Percentiles rank a stretch among this genome's conserved stretches.
Conservation (phyloP, 2,888 invertebrate species). For the Acleris emargana region DNA sequence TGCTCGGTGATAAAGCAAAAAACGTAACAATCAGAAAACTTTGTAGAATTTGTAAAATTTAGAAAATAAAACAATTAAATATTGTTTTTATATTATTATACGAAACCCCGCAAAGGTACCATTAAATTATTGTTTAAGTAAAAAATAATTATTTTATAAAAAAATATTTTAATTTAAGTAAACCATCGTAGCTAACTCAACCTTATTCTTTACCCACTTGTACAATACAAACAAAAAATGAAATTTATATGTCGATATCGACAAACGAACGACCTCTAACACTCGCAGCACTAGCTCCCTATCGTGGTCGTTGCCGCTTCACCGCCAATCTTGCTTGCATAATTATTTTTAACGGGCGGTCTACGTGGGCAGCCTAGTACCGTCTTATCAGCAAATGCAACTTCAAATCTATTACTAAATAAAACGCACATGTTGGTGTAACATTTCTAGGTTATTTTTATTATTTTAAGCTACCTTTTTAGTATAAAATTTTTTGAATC, state of each 20-base stretch:
- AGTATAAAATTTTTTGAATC: too few species aligned
- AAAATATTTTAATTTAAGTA: too few species aligned
- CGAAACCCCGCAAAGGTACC: too few species aligned
- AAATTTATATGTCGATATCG: constrained; percentile 57
- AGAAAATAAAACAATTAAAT: too few species aligned
- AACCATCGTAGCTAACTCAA: constrained; percentile 4
- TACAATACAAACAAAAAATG: too few species aligned
- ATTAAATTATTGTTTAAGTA: too few species aligned
- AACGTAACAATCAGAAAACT: too few species aligned
- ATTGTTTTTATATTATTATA: too few species aligned
- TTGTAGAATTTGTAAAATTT: too few species aligned
- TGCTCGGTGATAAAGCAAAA: too few species aligned
- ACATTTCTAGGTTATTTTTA: background rate
- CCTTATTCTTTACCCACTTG: too few species aligned
- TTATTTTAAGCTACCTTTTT: background rate
- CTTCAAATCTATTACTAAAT: constrained; percentile 31
- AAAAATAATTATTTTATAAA: too few species aligned
- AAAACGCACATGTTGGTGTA: constrained; percentile 4
- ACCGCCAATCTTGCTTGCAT: constrained; percentile 60
- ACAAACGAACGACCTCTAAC: constrained; percentile 65
- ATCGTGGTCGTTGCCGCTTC: constrained; percentile 37
- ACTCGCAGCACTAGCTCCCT: constrained; percentile 28
- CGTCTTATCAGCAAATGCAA: constrained; percentile 31
- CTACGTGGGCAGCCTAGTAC: constrained; percentile 35
- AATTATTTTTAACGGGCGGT: constrained; percentile 66